A percentile compares a stretch with the other conserved stretches of the same genome.
Conservation (phyloP, 2,888 invertebrate species). For the Oscheius sp. region DNA sequence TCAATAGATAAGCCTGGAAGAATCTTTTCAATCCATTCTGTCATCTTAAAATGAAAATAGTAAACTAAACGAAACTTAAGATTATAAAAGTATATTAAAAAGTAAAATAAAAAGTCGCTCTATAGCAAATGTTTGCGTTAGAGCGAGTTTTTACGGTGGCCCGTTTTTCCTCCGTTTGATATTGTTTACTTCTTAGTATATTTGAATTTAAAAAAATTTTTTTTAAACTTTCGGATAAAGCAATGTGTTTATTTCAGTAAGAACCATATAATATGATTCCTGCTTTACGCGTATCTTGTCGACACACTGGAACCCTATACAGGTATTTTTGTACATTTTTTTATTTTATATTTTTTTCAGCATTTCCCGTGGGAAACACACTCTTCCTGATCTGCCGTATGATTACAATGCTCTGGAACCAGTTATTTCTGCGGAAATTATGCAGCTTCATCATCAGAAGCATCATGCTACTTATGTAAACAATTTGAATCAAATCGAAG, state of each 20-base stretch:
- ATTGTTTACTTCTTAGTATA: too few relatives aligned
- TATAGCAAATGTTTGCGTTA: too few relatives aligned
- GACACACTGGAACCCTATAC: too few relatives aligned
- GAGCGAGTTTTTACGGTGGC: too few relatives aligned
- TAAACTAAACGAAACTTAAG: background rate
- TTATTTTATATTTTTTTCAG: conserved; percentile 14
- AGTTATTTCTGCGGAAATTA: conserved; percentile 92
- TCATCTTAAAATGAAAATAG: conserved; percentile 7
- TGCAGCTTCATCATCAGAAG: conserved; percentile 76
- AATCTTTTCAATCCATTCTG: conserved; percentile 22
- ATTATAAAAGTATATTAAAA: background rate
- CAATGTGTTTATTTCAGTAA: too few relatives aligned
- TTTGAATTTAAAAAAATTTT: too few relatives aligned
- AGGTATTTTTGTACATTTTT: too few relatives aligned
- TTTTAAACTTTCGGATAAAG: too few relatives aligned
- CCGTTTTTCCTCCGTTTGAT: too few relatives aligned
- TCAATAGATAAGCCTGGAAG: conserved; percentile 20
- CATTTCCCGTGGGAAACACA: conserved; percentile 77
- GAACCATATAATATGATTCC: too few relatives aligned
- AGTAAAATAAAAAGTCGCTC: too few relatives aligned
- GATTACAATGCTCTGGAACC: conserved; percentile 95
- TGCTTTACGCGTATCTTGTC: background rate
- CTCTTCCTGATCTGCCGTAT: conserved; percentile 90
- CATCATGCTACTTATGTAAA: conserved; percentile 96
- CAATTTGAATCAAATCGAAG: conserved; percentile 92